Evolutionary conservation across 1,140 invertebrate species (phyloP).

Genomic region (Leptinotarsa defecta): DNA sequence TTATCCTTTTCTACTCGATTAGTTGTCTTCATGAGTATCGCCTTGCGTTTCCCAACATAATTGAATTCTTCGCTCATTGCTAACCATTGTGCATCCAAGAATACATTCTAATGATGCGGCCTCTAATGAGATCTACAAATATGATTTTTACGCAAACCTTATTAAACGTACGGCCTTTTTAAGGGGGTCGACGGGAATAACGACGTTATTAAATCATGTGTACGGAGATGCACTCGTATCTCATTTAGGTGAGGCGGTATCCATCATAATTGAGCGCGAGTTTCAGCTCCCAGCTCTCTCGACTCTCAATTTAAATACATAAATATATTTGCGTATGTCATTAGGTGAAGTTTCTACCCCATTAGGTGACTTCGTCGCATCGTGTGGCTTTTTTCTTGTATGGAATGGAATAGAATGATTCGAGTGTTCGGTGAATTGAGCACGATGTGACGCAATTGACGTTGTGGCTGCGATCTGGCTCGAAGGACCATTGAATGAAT

Average conservation of each 20-base stretch:
- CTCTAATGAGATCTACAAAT: conserved; percentile 40
- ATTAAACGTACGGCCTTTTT: conserved; percentile 27
- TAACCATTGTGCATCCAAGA: conserved; percentile 42
- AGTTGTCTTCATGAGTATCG: conserved; percentile 2
- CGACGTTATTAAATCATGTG: conserved; percentile 30
- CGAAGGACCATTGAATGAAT: no score
- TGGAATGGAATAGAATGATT: not conserved
- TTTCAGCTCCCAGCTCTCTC: not conserved
- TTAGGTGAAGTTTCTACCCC: conserved; percentile 18
- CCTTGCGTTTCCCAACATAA: conserved; percentile 37
- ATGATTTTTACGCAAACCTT: conserved; percentile 32
- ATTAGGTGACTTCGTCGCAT: conserved; percentile 15
- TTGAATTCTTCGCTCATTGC: conserved; percentile 47
- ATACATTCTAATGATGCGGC: conserved; percentile 47
- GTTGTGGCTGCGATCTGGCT: not conserved
- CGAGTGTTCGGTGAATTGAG: not conserved
- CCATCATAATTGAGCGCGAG: conserved; percentile 2
- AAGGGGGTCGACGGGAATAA: conserved; percentile 22
- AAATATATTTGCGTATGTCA: conserved; percentile 25
- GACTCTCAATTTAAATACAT: conserved; percentile 16
- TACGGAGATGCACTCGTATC: conserved; percentile 20
- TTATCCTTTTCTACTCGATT: not conserved
- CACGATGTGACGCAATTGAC: not conserved
- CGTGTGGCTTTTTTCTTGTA: conserved; percentile 1
- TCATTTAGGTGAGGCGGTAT: conserved; percentile 18